A percentile compares a stretch with the other conserved stretches of the same genome.
These are phyloP conservation scores for Prosapia bicincta DNA, from an alignment of 2,888 invertebrate genomes.

Conservation along the genomic window DNA sequence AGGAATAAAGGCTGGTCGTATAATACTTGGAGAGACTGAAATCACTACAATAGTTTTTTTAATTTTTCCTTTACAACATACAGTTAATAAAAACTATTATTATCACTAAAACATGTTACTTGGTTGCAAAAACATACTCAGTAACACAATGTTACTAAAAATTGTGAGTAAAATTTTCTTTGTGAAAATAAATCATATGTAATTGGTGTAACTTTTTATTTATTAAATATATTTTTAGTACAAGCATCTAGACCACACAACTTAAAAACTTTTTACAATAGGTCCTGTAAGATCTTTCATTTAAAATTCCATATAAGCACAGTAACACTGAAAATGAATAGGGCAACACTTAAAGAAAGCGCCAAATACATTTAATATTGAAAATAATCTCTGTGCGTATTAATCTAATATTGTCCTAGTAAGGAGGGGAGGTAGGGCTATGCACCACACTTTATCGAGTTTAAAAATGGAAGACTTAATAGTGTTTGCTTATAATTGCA, in stretches of 20 bases:
- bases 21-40: slow-evolving; percentile 13
- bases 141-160: not conserved
- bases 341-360: slow-evolving; percentile 19
- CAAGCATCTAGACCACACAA: slow-evolving; percentile 11
- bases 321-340: slow-evolving; percentile 16
- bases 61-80: slow-evolving; percentile 17
- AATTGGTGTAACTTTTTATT: not conserved
- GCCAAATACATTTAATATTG: slow-evolving; percentile 15
- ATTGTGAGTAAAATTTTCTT: not conserved
- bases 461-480: slow-evolving; percentile 32
- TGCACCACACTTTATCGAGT: slow-evolving; percentile 28
- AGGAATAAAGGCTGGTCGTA: slow-evolving; percentile 6
- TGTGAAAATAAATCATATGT: not conserved
- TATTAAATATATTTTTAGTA: not conserved
- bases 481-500: slow-evolving; percentile 28
- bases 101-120: slow-evolving; percentile 16
- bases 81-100: slow-evolving; percentile 19
- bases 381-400: slow-evolving; percentile 27
- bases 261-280: too few species aligned
- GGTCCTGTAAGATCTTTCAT: not conserved
- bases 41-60: slow-evolving; percentile 18
- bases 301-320: slow-evolving; percentile 17
- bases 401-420: slow-evolving; percentile 5
- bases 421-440: slow-evolving; percentile 18
- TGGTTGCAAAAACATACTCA: not conserved